Conservation (phyloP, 2,888 invertebrate species). For the Dorcus hopei region DNA sequence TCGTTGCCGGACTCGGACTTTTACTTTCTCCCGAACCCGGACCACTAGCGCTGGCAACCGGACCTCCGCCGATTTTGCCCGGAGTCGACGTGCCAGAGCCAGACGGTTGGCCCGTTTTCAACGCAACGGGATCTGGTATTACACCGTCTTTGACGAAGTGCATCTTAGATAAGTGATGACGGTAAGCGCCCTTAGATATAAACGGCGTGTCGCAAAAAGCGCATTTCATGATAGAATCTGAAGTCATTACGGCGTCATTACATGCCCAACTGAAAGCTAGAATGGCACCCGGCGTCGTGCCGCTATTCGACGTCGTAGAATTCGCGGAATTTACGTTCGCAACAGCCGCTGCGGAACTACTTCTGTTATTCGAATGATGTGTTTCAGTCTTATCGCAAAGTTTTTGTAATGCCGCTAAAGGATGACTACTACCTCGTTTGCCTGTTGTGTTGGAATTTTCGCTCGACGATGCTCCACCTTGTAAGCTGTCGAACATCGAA, state of each 20-base stretch:
- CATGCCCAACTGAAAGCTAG: conserved; percentile 93
- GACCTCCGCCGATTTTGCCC: conserved; percentile 17
- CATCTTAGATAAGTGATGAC: conserved; percentile 94
- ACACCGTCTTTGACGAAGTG: conserved; percentile 93
- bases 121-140: conserved; percentile 69
- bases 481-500: conserved; percentile 86
- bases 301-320: conserved; percentile 38
- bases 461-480: conserved; percentile 53
- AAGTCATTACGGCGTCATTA: conserved; percentile 84
- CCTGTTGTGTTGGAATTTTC: conserved; percentile 55
- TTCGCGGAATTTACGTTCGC: conserved; percentile 38
- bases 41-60: conserved; percentile 31
- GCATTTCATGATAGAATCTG: conserved; percentile 89
- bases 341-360: conserved; percentile 43
- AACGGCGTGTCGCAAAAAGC: conserved; percentile 94
- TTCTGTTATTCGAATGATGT: conserved; percentile 56
- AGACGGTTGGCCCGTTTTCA: conserved; percentile 50
- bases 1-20: conserved; percentile 51
- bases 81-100: conserved; percentile 30
- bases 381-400: conserved; percentile 93
- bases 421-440: conserved; percentile 77
- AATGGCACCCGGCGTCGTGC: conserved; percentile 75
- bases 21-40: conserved; percentile 36
- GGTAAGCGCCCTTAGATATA: conserved; percentile 93
- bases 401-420: conserved; percentile 90